Conservation (phyloP, 1,140 invertebrate species). For the Drosophila equinoxialis region DNA sequence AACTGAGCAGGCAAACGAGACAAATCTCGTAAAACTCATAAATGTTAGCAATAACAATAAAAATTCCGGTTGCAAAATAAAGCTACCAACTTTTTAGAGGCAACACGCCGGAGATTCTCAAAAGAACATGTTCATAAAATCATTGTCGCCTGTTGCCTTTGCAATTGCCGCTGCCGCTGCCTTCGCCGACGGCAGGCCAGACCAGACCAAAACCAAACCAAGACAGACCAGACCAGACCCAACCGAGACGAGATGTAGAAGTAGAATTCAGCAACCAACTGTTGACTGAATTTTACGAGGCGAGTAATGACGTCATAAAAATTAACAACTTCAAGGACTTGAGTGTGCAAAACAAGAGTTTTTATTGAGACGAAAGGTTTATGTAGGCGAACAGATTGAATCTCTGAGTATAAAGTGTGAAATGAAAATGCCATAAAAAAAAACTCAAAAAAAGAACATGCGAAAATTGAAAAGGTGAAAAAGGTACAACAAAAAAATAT, state of each 20-base stretch:
- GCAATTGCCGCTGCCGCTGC: constrained; percentile 1
- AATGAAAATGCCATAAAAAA: constrained; percentile 49
- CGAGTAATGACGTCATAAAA: constrained; percentile 82
- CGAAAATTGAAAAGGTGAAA: constrained; percentile 49
- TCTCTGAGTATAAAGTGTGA: constrained; percentile 34
- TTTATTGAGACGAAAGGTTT: constrained; percentile 13
- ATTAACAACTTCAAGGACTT: constrained; percentile 74
- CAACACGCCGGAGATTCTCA: constrained; percentile 46
- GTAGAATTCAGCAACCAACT: constrained; percentile 54
- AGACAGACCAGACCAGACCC: constrained; percentile 15
- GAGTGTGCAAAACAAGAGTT: constrained; percentile 21
- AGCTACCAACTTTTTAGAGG: constrained; percentile 61
- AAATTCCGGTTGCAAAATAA: constrained; percentile 78
- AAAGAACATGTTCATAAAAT: constrained; percentile 73
- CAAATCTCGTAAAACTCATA: constrained; percentile 73
- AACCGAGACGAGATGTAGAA: constrained; percentile 17
- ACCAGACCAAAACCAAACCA: constrained; percentile 5
- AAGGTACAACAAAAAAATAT: constrained; percentile 7
- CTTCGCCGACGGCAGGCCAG: constrained; percentile 20
- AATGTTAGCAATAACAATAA: constrained; percentile 76
- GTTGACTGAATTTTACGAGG: constrained; percentile 79
- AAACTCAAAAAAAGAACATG: constrained; percentile 24
- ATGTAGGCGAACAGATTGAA: constrained; percentile 31
- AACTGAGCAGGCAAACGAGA: constrained; percentile 35
- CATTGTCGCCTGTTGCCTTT: constrained; percentile 64